A percentile compares a stretch with the other conserved stretches of the same genome.
phyloP scores from a whole-genome alignment of 1,140 invertebrate genomes.

The Carposina sasakii region DNA sequence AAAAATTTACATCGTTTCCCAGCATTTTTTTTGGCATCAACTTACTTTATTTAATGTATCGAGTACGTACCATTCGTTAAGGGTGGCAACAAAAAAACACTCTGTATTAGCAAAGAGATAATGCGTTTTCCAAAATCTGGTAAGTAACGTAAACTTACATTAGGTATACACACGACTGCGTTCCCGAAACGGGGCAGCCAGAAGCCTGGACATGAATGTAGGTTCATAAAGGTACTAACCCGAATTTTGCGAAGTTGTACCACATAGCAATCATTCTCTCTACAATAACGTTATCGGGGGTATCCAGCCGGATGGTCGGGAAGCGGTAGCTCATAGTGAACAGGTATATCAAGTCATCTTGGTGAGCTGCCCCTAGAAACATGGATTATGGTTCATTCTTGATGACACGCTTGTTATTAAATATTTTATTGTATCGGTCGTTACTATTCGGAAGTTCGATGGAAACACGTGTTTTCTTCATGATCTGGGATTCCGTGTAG shows the following conservation, averaged over 20 bases:
- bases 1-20: too few species aligned
- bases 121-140: too few species aligned
- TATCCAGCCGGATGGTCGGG: conserved; percentile 32
- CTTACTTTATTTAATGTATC: too few species aligned
- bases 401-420: background rate
- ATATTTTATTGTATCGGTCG: background rate
- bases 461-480: background rate
- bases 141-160: too few species aligned
- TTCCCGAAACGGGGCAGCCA: too few species aligned
- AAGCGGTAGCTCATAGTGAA: conserved; percentile 38
- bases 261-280: conserved; percentile 48
- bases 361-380: conserved; percentile 41
- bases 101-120: too few species aligned
- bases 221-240: conserved; percentile 35
- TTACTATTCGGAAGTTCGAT: too few species aligned
- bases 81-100: too few species aligned
- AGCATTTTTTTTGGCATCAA: too few species aligned
- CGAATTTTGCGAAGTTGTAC: conserved; percentile 48
- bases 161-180: too few species aligned
- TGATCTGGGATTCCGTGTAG: background rate
- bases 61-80: too few species aligned
- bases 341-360: conserved; percentile 51
- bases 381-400: background rate
- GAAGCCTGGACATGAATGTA: too few species aligned
- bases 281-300: conserved; percentile 32